phyloP scores from a whole-genome alignment of 35 echinoderm and acorn worm genomes.

The Diadema setosum region DNA sequence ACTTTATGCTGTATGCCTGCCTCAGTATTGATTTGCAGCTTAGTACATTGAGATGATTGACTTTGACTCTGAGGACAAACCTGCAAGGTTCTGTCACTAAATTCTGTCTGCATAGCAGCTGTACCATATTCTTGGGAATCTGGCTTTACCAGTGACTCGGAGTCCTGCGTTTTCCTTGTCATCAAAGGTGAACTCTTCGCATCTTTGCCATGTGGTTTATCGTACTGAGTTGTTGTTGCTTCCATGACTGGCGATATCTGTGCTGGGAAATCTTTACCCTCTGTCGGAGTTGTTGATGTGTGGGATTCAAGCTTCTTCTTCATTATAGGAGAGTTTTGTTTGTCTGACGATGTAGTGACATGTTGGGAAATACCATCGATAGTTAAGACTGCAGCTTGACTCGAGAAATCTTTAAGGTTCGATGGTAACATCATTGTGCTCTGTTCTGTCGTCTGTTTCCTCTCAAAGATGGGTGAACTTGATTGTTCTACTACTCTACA shows the following conservation, averaged over 20 bases:
- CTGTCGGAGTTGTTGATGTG: background rate
- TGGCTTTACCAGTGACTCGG: background rate
- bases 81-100: background rate
- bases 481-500: background rate
- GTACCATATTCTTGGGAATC: background rate
- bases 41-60: background rate
- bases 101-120: background rate
- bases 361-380: no score
- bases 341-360: no score
- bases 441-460: background rate
- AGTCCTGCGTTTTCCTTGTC: constrained; percentile 1
- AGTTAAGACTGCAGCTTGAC: no score
- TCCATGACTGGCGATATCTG: background rate
- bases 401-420: no score
- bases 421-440: no score
- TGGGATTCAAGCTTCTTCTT: no score
- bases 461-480: background rate
- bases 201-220: background rate
- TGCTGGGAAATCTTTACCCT: constrained; percentile 2
- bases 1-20: background rate
- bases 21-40: background rate
- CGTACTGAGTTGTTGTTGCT: background rate
- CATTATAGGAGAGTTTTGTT: no score
- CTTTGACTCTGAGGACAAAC: background rate
- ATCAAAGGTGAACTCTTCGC: constrained; percentile 19